Evolutionary conservation across 2,797 vertebrate genomes (phyloP).

Genomic region (Notolabrus celidotus): DNA sequence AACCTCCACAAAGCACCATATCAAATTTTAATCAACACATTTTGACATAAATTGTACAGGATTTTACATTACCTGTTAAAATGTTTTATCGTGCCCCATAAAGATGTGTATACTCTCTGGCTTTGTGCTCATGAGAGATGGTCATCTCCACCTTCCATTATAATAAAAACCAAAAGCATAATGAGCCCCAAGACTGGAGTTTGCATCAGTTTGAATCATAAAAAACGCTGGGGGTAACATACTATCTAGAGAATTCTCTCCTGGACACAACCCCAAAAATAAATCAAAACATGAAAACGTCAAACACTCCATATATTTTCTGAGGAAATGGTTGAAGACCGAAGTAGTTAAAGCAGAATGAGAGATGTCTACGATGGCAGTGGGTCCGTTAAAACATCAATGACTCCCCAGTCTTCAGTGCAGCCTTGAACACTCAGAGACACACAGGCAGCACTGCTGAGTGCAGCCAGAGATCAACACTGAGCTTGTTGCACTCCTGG

Average conservation of each 20-base stretch:
- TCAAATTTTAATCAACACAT: not conserved
- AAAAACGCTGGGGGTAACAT: constrained; percentile 7
- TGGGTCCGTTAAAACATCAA: constrained; percentile 32
- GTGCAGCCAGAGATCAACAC: constrained; percentile 54
- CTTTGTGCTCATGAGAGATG: constrained; percentile 1
- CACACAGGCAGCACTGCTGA: constrained; percentile 22
- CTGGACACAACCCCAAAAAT: constrained; percentile 25
- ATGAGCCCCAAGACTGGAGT: constrained; percentile 12
- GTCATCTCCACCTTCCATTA: not conserved
- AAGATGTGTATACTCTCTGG: not conserved
- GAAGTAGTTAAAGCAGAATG: constrained; percentile 10
- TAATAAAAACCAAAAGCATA: constrained; percentile 31
- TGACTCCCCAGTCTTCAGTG: constrained; percentile 7
- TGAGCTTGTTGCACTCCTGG: constrained; percentile 50
- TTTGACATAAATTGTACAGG: not conserved
- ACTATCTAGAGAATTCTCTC: constrained; percentile 17
- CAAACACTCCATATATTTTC: constrained; percentile 1
- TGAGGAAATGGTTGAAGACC: not conserved
- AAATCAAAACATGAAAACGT: constrained; percentile 20
- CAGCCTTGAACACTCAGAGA: constrained; percentile 19
- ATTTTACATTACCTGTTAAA: not conserved
- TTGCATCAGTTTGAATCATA: constrained; percentile 19
- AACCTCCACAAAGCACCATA: not conserved
- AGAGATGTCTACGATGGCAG: constrained; percentile 7
- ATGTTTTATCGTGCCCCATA: not conserved